A percentile compares a stretch with the other conserved stretches of the same genome.
These are phyloP conservation scores for Sesia apiformis DNA, from an alignment of 2,888 invertebrate species.

Conservation along the genomic window DNA sequence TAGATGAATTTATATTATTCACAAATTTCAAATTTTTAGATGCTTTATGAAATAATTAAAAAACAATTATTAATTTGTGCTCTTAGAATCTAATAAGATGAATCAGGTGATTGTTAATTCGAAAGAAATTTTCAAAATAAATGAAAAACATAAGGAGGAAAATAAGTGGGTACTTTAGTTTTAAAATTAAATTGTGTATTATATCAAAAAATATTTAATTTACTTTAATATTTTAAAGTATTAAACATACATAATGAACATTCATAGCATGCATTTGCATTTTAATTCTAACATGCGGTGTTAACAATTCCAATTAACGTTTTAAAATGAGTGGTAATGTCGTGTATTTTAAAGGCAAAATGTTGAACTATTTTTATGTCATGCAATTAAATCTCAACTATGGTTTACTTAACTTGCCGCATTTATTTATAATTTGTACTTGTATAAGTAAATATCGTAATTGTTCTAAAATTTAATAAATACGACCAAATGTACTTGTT, in stretches of 20 bases:
- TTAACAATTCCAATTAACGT: not conserved
- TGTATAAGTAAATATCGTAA: no score
- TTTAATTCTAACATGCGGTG: constrained; percentile 22
- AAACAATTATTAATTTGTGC: not conserved
- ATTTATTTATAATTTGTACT: no score
- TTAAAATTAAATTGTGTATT: constrained; percentile 2
- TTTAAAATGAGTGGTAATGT: no score
- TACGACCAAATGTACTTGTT: no score
- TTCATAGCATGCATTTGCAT: constrained; percentile 23
- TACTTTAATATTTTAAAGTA: constrained; percentile 10
- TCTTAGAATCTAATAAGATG: not conserved
- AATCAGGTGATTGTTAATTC: not conserved
- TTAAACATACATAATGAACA: constrained; percentile 24
- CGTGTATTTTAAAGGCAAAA: no score
- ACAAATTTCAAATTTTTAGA: not conserved
- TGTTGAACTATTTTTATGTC: no score
- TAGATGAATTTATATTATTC: not conserved
- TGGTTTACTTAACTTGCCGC: no score
- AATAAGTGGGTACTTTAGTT: constrained; percentile 26
- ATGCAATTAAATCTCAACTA: no score
- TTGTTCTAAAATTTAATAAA: no score
- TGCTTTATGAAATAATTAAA: not conserved
- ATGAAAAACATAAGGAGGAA: constrained; percentile 33
- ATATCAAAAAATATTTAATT: constrained; percentile 7
- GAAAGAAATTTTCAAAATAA: not conserved